Evolutionary conservation across 2,797 vertebrate species (phyloP), one percentile per base, ranked within the genome.

Genomic region (Hafferia zeledoni): DNA sequence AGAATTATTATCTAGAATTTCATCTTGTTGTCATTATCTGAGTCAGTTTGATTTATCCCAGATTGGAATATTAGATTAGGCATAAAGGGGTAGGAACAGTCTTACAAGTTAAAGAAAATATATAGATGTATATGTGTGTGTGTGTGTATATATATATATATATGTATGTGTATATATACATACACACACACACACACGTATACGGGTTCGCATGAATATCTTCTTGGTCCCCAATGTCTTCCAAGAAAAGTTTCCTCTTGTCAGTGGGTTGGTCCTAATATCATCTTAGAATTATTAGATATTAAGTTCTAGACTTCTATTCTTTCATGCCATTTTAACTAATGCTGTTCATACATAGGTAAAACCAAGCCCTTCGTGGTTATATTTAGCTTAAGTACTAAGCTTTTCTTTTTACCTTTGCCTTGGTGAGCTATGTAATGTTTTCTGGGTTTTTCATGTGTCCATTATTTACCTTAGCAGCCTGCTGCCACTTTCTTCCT

Each of bases 231-330:
- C 20, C 17, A 63, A 74, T 95, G 92, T 90, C 89, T 97, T 97
- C 93, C 91, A 94, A 96, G 81, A 96, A 97, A 95, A 94, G 94
- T 89, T 96, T 94, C 68, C 91, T 96, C 69, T 91, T 97, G 96
- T 97, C 97, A 97, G 90, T 97, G 96, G 96, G 25, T 81, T 96
- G 89, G 95, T 95, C 79, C 81, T 96, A 95, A 93, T 96, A 97
- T 64, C 91, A 81, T 92, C 71, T 95, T 95, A 95, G 80, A 97
- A 92, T 43, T 43, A 17, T 43, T 43, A 43, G 41, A 43, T 41
- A 17, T 43, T 43, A 41, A 97, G 89, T 91, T 82, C 52, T n/a
- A 90, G 65, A 89, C 44, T 87, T 87, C 77, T 96, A 94, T 95
- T 92, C 76, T 75, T 96, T 96, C 39, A 20, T 77, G 25, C 52